phyloP scores from a whole-genome alignment of 2,113 vertebrate species.

The Hippocampus barbouri region DNA sequence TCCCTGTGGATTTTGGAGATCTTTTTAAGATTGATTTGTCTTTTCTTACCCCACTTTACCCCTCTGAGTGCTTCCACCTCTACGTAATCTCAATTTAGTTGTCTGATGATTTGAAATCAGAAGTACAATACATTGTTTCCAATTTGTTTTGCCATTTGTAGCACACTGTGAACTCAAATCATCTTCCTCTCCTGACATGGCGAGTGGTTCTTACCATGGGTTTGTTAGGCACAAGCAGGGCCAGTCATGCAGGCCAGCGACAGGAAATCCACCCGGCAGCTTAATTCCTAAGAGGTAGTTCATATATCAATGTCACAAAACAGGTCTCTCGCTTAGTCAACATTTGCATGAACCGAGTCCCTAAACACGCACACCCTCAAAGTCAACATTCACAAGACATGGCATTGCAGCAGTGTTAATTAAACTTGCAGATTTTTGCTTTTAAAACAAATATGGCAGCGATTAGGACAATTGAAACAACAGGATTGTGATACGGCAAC shows the following conservation, averaged over 20 bases:
- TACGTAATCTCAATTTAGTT: no score
- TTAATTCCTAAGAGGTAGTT: slow-evolving; percentile 43
- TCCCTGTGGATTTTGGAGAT: no score
- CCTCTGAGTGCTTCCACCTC: no score
- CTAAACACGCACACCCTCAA: background rate
- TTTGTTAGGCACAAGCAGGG: slow-evolving; percentile 40
- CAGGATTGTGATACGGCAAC: background rate
- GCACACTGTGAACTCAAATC: background rate
- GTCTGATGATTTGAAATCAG: no score
- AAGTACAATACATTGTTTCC: no score
- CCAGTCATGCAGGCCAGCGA: slow-evolving; percentile 35
- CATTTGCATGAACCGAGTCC: background rate
- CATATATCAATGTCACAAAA: background rate
- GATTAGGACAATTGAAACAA: background rate
- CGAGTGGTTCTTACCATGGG: slow-evolving; percentile 57
- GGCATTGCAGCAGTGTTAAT: background rate
- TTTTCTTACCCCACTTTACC: no score
- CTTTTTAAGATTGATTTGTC: no score
- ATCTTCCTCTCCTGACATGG: background rate
- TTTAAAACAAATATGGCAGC: background rate
- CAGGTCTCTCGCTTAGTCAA: background rate
- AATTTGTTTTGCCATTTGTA: background rate
- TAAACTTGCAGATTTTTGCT: background rate
- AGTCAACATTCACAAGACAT: slow-evolving; percentile 20
- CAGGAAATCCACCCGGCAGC: slow-evolving; percentile 41